Conservation (phyloP, 2,113 vertebrate genomes). For the Brachirus orientalis region DNA sequence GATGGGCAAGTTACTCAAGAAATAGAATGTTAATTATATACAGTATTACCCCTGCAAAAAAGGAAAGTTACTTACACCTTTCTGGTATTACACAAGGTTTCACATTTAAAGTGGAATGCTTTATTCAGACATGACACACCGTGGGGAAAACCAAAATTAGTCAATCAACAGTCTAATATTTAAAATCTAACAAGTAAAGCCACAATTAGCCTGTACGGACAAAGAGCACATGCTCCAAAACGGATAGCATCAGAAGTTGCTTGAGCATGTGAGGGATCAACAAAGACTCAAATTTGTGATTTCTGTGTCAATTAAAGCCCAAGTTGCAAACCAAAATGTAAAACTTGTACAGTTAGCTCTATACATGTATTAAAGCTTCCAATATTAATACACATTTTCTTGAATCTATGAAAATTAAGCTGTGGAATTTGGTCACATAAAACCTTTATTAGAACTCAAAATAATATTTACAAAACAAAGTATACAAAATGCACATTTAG, state of each 20-base stretch:
- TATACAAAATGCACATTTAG: slow-evolving; percentile 55
- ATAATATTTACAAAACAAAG: slow-evolving; percentile 68
- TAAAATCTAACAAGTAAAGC: neutral
- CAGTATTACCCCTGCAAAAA: no score
- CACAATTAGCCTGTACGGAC: no score
- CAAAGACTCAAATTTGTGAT: no score
- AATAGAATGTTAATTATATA: no score
- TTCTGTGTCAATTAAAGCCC: no score
- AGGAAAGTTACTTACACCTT: no score
- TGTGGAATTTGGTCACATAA: slow-evolving; percentile 56
- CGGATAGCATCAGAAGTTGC: no score
- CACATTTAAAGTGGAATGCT: no score
- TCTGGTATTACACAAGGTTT: no score
- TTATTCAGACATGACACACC: neutral
- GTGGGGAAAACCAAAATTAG: neutral
- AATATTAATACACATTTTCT: neutral
- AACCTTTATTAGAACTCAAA: slow-evolving; percentile 76
- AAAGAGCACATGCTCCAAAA: no score
- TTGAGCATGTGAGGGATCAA: neutral
- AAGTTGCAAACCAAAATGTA: neutral
- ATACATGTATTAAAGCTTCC: neutral
- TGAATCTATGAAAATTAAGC: neutral
- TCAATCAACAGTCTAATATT: neutral
- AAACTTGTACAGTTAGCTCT: neutral
- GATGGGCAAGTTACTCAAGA: no score